Base-by-base conservation (phyloP, 2,797 vertebrate species). In the Acrossocheilus fasciatus region DNA sequence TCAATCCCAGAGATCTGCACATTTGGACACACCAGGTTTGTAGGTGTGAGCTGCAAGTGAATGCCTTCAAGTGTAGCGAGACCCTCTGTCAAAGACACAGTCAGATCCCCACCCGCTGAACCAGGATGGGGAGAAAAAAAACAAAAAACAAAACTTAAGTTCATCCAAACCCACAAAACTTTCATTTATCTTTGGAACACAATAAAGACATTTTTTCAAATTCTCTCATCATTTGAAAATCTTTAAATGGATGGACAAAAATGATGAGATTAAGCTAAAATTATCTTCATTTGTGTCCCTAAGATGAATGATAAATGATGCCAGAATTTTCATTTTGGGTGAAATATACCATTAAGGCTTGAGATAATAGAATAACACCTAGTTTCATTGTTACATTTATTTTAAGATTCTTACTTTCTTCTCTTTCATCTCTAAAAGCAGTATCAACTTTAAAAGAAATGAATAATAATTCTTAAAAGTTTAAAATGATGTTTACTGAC, bases 1-100 rank as follows among this genome's bases (percentile, higher is more conserved):
- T 99, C 98, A 30, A 99, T 97, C 90, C 98, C 98, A 34, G 98
- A 99, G 92, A 99, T 99, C 92, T 99, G 98, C 82, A 99, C 97
- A 8, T 98, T 99, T 52, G 97, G 98, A 86, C 98, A 98, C 86
- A 99, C 97, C 82, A 99, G 91, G 92, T 96, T 98, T 90, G 95
- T 87, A 11, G 97, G 96, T 14, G 97, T 97, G 89, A 99, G 90
- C 91, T 99, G 98, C 86, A 99, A 92, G 90, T 99, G 98, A 93
- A 99, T 99, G 84, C 98, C 98, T 77, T 99, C 98, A 88, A 99
- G 94, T 4, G 98, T 97, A 84, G 98, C 96, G 89, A 99, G 94
- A 87, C 97, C 97, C 52, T 99, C 98, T 4, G 98, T 96, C 90
- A 99, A 94, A 77, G 98, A 99, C 86, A 99, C 98, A 0, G 98